These are phyloP conservation scores for Dicyrtomina minuta DNA, from an alignment of 2,888 invertebrate genomes.

Conservation along the genomic window DNA sequence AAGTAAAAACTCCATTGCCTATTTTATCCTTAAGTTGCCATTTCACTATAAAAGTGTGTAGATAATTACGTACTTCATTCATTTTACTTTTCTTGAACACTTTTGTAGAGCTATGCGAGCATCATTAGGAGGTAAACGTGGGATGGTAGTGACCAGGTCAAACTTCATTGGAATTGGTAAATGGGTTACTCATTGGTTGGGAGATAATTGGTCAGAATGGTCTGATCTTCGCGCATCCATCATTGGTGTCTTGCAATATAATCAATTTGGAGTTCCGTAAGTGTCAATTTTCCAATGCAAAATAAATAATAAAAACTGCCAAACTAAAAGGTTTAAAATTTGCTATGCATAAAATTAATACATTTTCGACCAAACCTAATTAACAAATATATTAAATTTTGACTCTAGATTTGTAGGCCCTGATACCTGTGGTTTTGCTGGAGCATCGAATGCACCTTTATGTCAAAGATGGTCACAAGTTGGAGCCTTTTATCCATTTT, in stretches of 20 bases:
- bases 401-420: conserved; percentile 47
- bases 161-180: conserved; percentile 57
- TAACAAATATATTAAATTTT: too few species aligned
- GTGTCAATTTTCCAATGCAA: neutral
- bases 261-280: conserved; percentile 55
- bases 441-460: conserved; percentile 57
- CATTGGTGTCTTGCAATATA: conserved; percentile 57
- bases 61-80: neutral
- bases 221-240: conserved; percentile 54
- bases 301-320: too few species aligned
- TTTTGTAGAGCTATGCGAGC: conserved; percentile 33
- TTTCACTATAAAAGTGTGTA: neutral
- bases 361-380: too few species aligned
- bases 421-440: conserved; percentile 54
- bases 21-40: neutral
- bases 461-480: conserved; percentile 60
- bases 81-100: neutral
- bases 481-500: conserved; percentile 59
- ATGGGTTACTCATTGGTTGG: conserved; percentile 58
- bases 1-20: conserved; percentile 59
- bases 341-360: too few species aligned
- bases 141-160: conserved; percentile 54
- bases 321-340: too few species aligned
- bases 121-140: conserved; percentile 41
- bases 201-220: conserved; percentile 57